phyloP scores from a whole-genome alignment of 2,113 vertebrate genomes.

The Galbula dea region DNA sequence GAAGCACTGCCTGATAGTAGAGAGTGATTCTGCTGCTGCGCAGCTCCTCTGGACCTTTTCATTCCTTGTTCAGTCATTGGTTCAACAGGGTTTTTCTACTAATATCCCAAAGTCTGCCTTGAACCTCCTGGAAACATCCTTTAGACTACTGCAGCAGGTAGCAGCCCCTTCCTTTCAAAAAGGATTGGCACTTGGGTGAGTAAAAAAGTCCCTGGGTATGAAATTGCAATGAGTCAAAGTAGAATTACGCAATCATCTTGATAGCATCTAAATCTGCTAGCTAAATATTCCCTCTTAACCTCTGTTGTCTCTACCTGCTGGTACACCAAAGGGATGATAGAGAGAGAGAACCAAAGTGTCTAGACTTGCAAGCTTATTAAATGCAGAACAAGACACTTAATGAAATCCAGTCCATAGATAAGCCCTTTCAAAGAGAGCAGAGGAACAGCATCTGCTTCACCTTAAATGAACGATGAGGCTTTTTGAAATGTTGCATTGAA shows the following conservation, averaged over 20 bases:
- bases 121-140: not conserved
- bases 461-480: constrained; percentile 16
- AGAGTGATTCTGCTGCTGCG: rapidly evolving
- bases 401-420: constrained; percentile 60
- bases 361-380: constrained; percentile 66
- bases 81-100: not conserved
- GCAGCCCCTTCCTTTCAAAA: not conserved
- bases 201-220: not conserved
- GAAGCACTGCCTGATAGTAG: rapidly evolving
- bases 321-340: constrained; percentile 30
- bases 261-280: constrained; percentile 59
- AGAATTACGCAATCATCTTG: constrained; percentile 16
- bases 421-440: constrained; percentile 47
- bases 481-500: not conserved
- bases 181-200: not conserved
- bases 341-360: constrained; percentile 44
- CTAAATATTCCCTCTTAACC: constrained; percentile 46
- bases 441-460: constrained; percentile 51
- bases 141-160: not conserved
- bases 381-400: constrained; percentile 47
- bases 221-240: constrained; percentile 37
- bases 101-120: not conserved
- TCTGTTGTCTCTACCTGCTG: constrained; percentile 54
- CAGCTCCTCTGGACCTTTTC: not conserved
- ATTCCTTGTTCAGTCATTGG: not conserved